phyloP scores from a whole-genome alignment of 2,888 invertebrate species.

The Xestia c-nigrum region DNA sequence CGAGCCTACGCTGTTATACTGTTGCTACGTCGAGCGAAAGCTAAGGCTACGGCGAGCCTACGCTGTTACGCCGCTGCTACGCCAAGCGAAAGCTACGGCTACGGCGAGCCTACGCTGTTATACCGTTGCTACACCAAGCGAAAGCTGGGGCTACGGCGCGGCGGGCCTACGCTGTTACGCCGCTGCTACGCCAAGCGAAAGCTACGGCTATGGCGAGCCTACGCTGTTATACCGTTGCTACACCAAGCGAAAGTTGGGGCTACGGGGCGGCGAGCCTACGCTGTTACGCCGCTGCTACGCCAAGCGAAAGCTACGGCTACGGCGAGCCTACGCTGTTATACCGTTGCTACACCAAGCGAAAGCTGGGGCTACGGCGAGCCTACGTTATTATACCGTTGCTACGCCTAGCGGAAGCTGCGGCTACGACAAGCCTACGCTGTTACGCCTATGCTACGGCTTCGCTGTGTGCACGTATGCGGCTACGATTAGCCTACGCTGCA shows the following conservation, averaged over 20 bases:
- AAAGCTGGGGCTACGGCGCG: neutral
- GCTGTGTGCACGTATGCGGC: no score
- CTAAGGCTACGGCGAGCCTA: neutral
- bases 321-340: neutral
- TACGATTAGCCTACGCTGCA: neutral
- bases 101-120: neutral
- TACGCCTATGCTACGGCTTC: no score
- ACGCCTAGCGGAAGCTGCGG: no score
- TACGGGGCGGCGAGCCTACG: neutral
- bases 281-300: neutral
- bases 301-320: neutral
- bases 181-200: neutral
- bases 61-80: neutral
- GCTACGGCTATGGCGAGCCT: neutral
- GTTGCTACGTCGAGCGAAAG: no score
- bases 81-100: neutral
- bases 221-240: neutral
- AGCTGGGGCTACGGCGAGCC: neutral
- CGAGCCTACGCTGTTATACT: neutral
- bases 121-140: no score
- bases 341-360: neutral
- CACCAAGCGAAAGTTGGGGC: neutral
- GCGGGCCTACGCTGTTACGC: no score
- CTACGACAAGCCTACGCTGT: neutral
- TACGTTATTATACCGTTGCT: neutral